These are phyloP conservation scores for Trileptium ribeirensis DNA, from an alignment of 2,888 invertebrate genomes.

Conservation along the genomic window DNA sequence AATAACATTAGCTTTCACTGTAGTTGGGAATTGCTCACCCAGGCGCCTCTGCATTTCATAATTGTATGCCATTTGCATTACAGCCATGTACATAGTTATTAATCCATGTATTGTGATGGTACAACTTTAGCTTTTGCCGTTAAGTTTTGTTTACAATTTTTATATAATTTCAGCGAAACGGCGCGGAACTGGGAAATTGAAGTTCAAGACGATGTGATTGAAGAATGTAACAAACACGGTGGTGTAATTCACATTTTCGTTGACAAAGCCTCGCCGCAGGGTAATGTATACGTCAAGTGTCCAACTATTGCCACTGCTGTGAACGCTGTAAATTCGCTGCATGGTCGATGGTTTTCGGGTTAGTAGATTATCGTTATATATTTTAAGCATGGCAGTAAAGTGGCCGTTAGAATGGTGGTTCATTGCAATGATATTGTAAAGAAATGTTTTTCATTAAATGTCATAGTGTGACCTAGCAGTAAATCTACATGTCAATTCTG, in stretches of 20 bases:
- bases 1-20: too few species aligned
- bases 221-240: conserved; percentile 95
- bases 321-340: conserved; percentile 87
- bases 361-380: conserved; percentile 29
- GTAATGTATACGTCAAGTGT: conserved; percentile 97
- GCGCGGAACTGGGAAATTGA: conserved; percentile 82
- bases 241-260: conserved; percentile 64
- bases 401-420: neutral
- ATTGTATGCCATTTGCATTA: too few species aligned
- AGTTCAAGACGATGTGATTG: conserved; percentile 91
- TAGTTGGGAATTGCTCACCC: too few species aligned
- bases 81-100: too few species aligned
- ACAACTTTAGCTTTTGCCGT: too few species aligned
- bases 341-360: conserved; percentile 95
- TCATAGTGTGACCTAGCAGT: too few species aligned
- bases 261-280: conserved; percentile 56
- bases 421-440: neutral
- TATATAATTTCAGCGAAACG: conserved; percentile 62
- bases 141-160: too few species aligned
- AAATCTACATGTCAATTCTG: too few species aligned
- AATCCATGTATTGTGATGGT: too few species aligned
- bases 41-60: too few species aligned
- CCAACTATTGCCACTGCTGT: conserved; percentile 92
- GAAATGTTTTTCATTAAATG: neutral
- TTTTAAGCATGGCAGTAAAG: neutral